phyloP scores from a whole-genome alignment of 2,888 invertebrate genomes.

The Unio pictorum region DNA sequence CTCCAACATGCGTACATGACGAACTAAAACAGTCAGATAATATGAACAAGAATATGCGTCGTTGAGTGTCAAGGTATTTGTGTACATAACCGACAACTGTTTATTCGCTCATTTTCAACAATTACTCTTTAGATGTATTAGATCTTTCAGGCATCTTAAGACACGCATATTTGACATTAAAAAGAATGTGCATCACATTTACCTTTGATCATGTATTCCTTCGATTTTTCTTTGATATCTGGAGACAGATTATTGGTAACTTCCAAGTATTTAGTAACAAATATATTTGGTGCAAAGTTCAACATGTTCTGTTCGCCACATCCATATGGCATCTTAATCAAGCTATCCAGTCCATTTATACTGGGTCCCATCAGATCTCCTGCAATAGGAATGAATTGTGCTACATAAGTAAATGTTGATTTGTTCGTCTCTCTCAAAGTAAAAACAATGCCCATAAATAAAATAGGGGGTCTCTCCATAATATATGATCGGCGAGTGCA shows the following conservation, averaged over 20 bases:
- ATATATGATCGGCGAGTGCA: too few relatives aligned
- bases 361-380: conserved; percentile 86
- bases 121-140: too few relatives aligned
- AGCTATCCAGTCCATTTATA: conserved; percentile 81
- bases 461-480: too few relatives aligned
- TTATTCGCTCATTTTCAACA: too few relatives aligned
- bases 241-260: conserved; percentile 80
- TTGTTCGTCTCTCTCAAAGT: too few relatives aligned
- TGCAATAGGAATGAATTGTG: conserved; percentile 41
- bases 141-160: neutral
- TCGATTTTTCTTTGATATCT: conserved; percentile 62
- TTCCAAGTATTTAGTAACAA: conserved; percentile 87
- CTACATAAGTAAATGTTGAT: neutral
- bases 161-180: neutral
- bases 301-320: conserved; percentile 95
- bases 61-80: too few relatives aligned
- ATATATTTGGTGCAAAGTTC: conserved; percentile 90
- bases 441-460: too few relatives aligned
- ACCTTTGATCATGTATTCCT: conserved; percentile 46
- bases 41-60: too few relatives aligned
- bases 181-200: neutral
- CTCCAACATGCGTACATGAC: too few relatives aligned
- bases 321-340: conserved; percentile 86
- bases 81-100: too few relatives aligned
- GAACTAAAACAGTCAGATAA: too few relatives aligned